Conservation (phyloP, 2,797 vertebrate genomes). For the Ctenopoma kingsleyae region DNA sequence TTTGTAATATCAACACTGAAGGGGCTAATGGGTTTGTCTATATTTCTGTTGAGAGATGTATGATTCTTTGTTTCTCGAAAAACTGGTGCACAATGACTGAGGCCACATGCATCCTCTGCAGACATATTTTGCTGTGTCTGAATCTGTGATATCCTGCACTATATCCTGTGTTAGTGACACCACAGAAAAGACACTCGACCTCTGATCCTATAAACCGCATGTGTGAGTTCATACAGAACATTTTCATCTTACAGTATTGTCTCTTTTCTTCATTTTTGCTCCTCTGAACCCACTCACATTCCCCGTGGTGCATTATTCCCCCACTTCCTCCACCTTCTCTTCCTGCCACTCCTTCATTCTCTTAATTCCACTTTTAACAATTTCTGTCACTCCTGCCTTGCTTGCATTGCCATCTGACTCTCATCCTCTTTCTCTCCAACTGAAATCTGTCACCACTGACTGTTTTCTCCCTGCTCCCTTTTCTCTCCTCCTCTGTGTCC, state of each 20-base stretch:
- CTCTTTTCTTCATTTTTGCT: constrained; percentile 51
- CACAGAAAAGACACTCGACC: constrained; percentile 56
- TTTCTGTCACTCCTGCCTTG: constrained; percentile 36
- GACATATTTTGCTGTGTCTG: constrained; percentile 41
- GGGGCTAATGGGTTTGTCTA: background rate
- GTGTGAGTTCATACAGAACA: constrained; percentile 62
- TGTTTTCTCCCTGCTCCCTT: constrained; percentile 27
- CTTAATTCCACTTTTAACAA: constrained; percentile 65
- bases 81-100: constrained; percentile 21
- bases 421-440: constrained; percentile 25
- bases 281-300: constrained; percentile 72
- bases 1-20: constrained; percentile 1
- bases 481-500: constrained; percentile 34
- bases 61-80: constrained; percentile 14
- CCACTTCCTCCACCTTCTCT: constrained; percentile 71
- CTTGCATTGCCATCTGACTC: constrained; percentile 42
- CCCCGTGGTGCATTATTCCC: constrained; percentile 61
- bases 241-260: constrained; percentile 57
- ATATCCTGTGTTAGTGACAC: constrained; percentile 68
- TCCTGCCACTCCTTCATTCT: constrained; percentile 82
- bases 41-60: constrained; percentile 13
- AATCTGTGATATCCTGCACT: constrained; percentile 64
- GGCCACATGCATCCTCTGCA: constrained; percentile 49
- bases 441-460: constrained; percentile 43
- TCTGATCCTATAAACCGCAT: constrained; percentile 44